Conservation (phyloP, 1,140 invertebrate genomes). For the Bombus soroeensis region DNA sequence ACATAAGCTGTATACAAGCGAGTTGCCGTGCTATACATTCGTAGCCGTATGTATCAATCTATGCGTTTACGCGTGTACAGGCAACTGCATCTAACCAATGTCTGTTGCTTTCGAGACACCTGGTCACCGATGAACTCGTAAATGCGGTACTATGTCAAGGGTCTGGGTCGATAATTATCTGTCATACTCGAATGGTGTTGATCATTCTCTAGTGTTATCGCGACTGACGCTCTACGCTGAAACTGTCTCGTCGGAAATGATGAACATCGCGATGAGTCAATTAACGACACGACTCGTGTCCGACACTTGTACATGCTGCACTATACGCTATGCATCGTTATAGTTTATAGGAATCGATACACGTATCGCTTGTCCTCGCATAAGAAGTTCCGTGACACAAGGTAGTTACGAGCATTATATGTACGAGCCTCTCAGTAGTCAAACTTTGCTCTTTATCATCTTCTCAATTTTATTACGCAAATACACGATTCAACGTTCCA, state of each 20-base stretch:
- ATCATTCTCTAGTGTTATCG: conserved; percentile 32
- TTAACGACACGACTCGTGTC: background rate
- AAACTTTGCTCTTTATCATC: too few relatives aligned
- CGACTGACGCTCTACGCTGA: background rate
- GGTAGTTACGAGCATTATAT: too few relatives aligned
- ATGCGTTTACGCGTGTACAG: background rate
- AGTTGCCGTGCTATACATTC: background rate
- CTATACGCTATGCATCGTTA: background rate
- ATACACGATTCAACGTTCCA: too few relatives aligned
- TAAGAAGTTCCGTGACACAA: too few relatives aligned
- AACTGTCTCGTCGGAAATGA: conserved; percentile 4
- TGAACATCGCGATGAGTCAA: conserved; percentile 1
- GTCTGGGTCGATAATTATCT: conserved; percentile 38
- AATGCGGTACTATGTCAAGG: conserved; percentile 14
- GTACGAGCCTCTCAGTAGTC: too few relatives aligned
- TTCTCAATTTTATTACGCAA: too few relatives aligned
- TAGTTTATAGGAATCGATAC: too few relatives aligned
- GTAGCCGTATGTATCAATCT: background rate
- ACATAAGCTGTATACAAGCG: background rate
- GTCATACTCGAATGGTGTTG: conserved; percentile 15
- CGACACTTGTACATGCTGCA: background rate
- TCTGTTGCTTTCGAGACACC: conserved; percentile 42
- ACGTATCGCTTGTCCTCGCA: too few relatives aligned
- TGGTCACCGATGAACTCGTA: conserved; percentile 23
- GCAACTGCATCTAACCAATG: background rate